Conservation (phyloP, 1,140 invertebrate species). For the Coptotermes formosanus region DNA sequence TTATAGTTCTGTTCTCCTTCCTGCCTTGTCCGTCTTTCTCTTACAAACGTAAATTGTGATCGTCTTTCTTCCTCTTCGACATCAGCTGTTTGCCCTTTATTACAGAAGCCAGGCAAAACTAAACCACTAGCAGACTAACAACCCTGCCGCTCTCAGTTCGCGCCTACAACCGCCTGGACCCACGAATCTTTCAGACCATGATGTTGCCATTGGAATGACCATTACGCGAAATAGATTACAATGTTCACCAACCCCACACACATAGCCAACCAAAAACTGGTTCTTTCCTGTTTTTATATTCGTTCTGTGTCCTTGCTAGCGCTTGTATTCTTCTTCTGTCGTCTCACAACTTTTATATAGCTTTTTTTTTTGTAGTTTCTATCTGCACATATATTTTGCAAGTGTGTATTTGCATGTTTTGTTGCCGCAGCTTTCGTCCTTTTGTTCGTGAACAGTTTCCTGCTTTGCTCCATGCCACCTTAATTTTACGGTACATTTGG, state of each 20-base stretch:
- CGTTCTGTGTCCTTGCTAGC: neutral
- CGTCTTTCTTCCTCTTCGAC: neutral
- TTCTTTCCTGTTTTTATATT: neutral
- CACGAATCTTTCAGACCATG: neutral
- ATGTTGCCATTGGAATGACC: neutral
- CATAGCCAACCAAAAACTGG: neutral
- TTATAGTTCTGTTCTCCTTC: neutral
- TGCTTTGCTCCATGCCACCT: no score
- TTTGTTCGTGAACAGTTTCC: no score
- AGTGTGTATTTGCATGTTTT: no score
- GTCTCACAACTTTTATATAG: neutral
- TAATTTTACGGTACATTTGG: no score
- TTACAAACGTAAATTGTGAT: neutral
- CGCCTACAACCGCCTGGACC: neutral
- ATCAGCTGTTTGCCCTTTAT: conserved; percentile 9
- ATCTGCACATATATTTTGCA: neutral
- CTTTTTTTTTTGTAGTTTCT: neutral
- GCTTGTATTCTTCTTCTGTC: neutral
- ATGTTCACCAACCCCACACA: neutral
- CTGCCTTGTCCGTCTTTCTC: neutral
- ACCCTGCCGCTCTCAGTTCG: neutral
- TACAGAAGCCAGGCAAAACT: neutral
- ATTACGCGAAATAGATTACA: conserved; percentile 1
- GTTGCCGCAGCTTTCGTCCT: no score
- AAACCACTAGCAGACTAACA: conserved; percentile 4